Evolutionary conservation across 2,888 invertebrate species (phyloP), one percentile per base, ranked within the genome.

Genomic region (Malacosoma neustria): DNA sequence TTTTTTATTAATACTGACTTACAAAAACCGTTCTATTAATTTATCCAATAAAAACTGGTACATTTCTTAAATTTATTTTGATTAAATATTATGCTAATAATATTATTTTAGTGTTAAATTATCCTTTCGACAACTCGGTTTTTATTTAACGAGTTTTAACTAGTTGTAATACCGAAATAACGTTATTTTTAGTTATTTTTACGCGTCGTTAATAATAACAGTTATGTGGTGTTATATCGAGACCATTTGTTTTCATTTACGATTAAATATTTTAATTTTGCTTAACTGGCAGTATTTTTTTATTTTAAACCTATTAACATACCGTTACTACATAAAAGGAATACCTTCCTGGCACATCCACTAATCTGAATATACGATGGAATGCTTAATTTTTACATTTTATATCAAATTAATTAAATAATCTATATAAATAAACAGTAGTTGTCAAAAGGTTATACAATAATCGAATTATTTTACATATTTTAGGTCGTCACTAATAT

Each of bases 1-100:
- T 22, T 22, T 68, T 68, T 41, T 38, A 42, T 57, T 70, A 82
- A 80, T 81, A 81, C 76, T 80, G 81, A 72, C 66, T 69, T 72
- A 72, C 63, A 72, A 74, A 51, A 73, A 67, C 56, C 49, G 55
- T 57, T 46, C 43, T 48, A 44, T 53, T 49, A 45, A 47, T 43
- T 51, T 43, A 48, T 53, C 55, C 53, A 56, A 52, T 56, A 69
- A 67, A 69, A 69, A 70, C 54, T 76, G 77, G 81, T 81, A 80
- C 72, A 69, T 62, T 59, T 48, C 46, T 64, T 57, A 22, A 22
- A 22, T 22, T 22, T 3, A 22, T 22, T 22, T 22, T 22, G 6
- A 22, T 22, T 22, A 15, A 1, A 1, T 7, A 3, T 22, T 6
- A 2, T 7, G 3, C 9, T 43, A 48, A 51, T 39, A 46, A 43